These are phyloP conservation scores for Pandemis corylana DNA, from an alignment of 2,888 invertebrate genomes.

Conservation along the genomic window DNA sequence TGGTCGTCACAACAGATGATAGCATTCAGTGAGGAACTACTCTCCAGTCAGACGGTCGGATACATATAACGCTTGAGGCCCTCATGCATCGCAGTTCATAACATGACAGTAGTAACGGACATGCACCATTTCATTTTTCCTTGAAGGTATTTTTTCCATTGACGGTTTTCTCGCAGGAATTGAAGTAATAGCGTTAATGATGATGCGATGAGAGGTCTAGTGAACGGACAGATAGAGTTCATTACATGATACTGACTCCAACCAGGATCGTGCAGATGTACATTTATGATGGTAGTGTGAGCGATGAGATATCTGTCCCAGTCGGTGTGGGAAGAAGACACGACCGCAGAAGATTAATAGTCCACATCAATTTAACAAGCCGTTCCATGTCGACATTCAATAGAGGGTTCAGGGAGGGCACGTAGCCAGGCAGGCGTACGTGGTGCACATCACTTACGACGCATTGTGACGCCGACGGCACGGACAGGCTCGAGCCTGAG, in stretches of 20 bases:
- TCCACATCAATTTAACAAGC: slow-evolving; percentile 74
- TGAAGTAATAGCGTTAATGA: slow-evolving; percentile 62
- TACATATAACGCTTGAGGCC: slow-evolving; percentile 58
- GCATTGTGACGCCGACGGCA: slow-evolving; percentile 90
- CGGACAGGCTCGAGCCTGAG: slow-evolving; percentile 93
- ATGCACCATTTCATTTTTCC: slow-evolving; percentile 69
- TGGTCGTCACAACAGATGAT: slow-evolving; percentile 41
- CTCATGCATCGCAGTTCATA: slow-evolving; percentile 66
- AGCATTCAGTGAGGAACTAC: slow-evolving; percentile 52
- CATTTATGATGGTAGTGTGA: slow-evolving; percentile 66
- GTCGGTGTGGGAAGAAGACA: slow-evolving; percentile 73
- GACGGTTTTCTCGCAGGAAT: slow-evolving; percentile 58
- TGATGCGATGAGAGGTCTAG: slow-evolving; percentile 68
- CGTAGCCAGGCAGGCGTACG: slow-evolving; percentile 68
- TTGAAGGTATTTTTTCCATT: slow-evolving; percentile 57
- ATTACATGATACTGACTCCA: slow-evolving; percentile 60
- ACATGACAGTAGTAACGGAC: slow-evolving; percentile 61
- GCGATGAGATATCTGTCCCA: slow-evolving; percentile 72
- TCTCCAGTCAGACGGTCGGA: slow-evolving; percentile 52
- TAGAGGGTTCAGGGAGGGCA: slow-evolving; percentile 63
- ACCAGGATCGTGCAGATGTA: slow-evolving; percentile 76
- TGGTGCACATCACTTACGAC: slow-evolving; percentile 85
- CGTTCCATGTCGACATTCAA: slow-evolving; percentile 72
- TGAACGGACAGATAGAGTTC: slow-evolving; percentile 63
- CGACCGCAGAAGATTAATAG: slow-evolving; percentile 69